Conservation (phyloP, 2,888 invertebrate species). For the Ophioninae sp. region DNA sequence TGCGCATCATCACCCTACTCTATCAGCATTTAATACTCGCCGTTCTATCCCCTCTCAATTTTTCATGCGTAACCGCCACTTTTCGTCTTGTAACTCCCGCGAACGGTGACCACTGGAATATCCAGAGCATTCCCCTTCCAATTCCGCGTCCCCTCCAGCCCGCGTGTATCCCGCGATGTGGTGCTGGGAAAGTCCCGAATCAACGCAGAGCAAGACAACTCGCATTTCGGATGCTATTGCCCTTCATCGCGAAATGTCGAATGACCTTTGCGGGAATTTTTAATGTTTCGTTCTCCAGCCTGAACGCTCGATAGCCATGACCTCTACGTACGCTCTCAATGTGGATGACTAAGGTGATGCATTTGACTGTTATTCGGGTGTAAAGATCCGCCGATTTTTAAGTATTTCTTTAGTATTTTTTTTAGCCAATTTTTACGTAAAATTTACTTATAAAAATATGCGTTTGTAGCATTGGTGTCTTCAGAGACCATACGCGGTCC, state of each 20-base stretch:
- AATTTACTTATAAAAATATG: neutral
- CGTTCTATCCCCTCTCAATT: slow-evolving; percentile 54
- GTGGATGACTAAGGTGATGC: neutral
- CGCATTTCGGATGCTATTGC: slow-evolving; percentile 1
- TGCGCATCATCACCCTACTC: slow-evolving; percentile 61
- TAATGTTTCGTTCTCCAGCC: neutral
- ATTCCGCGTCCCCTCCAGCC: neutral
- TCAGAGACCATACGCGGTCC: neutral
- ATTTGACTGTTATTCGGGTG: neutral
- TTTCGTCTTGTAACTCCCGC: slow-evolving; percentile 29
- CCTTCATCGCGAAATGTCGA: slow-evolving; percentile 2
- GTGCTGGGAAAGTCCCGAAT: slow-evolving; percentile 56
- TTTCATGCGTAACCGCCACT: slow-evolving; percentile 37
- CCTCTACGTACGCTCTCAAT: neutral
- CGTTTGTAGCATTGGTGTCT: neutral
- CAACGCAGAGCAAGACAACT: neutral
- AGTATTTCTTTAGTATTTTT: too few relatives aligned
- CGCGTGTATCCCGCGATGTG: neutral
- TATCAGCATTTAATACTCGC: slow-evolving; percentile 28
- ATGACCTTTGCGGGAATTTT: slow-evolving; percentile 30
- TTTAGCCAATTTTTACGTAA: too few relatives aligned
- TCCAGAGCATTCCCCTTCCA: neutral
- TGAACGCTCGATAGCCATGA: slow-evolving; percentile 13
- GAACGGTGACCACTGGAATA: slow-evolving; percentile 16
- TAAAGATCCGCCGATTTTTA: neutral